Evolutionary conservation across 92 coral and sea anemone genomes (phyloP).

Genomic region (Actinostola sp.): DNA sequence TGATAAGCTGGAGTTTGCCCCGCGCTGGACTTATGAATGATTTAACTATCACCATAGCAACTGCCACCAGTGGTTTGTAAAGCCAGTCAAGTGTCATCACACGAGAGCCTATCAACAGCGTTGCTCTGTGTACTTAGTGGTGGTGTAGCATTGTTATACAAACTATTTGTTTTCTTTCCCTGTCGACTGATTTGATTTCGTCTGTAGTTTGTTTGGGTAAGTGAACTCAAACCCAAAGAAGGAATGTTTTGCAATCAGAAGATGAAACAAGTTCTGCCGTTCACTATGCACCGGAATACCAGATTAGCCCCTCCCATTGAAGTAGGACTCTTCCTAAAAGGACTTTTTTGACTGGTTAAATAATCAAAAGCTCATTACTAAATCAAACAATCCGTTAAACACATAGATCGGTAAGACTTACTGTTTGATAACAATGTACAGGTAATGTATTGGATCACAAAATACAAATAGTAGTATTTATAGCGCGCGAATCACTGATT

Average conservation of each 20-base stretch:
- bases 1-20: slow-evolving; percentile 26
- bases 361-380: slow-evolving; percentile 29
- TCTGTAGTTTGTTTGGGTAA: too few species aligned
- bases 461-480: not conserved
- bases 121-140: slow-evolving; percentile 5
- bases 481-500: not conserved
- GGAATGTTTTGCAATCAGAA: too few species aligned
- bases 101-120: slow-evolving; percentile 20
- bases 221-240: too few species aligned
- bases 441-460: slow-evolving; percentile 19
- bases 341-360: not conserved
- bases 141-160: slow-evolving; percentile 21
- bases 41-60: slow-evolving; percentile 35
- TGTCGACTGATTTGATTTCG: slow-evolving; percentile 10
- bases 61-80: slow-evolving; percentile 46
- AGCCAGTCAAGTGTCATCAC: slow-evolving; percentile 1
- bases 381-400: slow-evolving; percentile 21
- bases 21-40: slow-evolving; percentile 22
- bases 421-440: slow-evolving; percentile 22
- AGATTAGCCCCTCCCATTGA: not conserved
- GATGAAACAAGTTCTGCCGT: too few species aligned
- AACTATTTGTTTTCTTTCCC: slow-evolving; percentile 22
- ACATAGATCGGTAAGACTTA: not conserved
- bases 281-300: too few species aligned
- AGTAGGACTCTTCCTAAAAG: not conserved